phyloP scores from a whole-genome alignment of 2,113 vertebrate species.

The Hylia prasina region DNA sequence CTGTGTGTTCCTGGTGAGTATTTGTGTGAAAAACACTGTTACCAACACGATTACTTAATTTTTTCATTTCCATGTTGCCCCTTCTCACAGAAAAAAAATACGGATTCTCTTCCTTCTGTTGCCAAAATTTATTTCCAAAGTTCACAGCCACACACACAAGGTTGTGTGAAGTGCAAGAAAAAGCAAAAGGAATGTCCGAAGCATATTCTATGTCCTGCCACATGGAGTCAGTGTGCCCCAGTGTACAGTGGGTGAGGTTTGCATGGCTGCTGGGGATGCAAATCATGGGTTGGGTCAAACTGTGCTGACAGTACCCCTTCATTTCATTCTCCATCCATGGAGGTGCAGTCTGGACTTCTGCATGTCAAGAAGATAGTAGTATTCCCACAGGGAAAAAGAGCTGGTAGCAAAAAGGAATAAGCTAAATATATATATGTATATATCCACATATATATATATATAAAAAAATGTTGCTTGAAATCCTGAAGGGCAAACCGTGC shows the following conservation, averaged over 20 bases:
- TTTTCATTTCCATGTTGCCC: neutral
- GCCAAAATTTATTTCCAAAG: neutral
- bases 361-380: neutral
- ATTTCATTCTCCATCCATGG: neutral
- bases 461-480: neutral
- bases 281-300: neutral
- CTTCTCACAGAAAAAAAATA: neutral
- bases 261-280: neutral
- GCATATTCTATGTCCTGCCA: neutral
- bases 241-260: neutral
- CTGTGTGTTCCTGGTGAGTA: slow-evolving; percentile 4
- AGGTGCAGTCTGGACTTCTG: slow-evolving; percentile 8
- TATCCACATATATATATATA: neutral
- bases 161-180: neutral
- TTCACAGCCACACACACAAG: neutral
- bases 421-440: neutral
- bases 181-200: neutral
- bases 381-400: neutral
- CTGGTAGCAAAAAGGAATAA: neutral
- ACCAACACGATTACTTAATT: neutral
- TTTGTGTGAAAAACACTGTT: slow-evolving; percentile 7
- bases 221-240: slow-evolving; percentile 35
- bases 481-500: neutral
- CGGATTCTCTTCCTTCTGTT: neutral
- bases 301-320: neutral